phyloP scores from a whole-genome alignment of 53 echinoderm and acorn worm species.

The Paracentrotus lividus region DNA sequence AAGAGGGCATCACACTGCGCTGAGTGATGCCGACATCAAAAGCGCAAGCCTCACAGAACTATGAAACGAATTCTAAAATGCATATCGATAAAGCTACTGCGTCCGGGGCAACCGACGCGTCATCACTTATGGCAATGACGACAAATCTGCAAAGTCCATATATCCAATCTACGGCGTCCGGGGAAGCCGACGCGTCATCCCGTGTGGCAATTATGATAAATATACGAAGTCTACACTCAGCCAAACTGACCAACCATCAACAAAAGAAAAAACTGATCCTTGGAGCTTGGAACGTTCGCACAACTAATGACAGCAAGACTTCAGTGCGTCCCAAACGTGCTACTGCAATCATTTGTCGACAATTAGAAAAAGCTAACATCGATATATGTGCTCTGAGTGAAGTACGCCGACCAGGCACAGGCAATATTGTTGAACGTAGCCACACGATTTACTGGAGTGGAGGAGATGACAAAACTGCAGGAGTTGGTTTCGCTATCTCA shows the following conservation, averaged over 20 bases:
- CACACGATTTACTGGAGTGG: constrained; percentile 50
- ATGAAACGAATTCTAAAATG: neutral
- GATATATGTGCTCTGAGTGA: constrained; percentile 50
- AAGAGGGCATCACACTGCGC: constrained; percentile 45
- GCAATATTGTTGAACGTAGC: neutral
- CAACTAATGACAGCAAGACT: constrained; percentile 20
- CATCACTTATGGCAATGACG: neutral
- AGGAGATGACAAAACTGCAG: constrained; percentile 6
- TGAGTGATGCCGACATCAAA: constrained; percentile 14
- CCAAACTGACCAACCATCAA: too few species aligned
- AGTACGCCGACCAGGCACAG: neutral
- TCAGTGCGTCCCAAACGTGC: constrained; percentile 29
- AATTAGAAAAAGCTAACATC: constrained; percentile 36
- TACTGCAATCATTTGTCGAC: constrained; percentile 34
- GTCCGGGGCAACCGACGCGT: neutral
- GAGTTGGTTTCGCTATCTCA: constrained; percentile 45
- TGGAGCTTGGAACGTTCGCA: constrained; percentile 15
- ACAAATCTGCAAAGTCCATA: neutral
- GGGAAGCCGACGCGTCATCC: constrained; percentile 10
- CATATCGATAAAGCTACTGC: neutral
- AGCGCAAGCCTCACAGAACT: constrained; percentile 27
- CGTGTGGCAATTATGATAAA: neutral
- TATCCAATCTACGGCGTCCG: neutral
- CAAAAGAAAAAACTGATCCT: neutral
- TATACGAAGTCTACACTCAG: neutral